A percentile compares a stretch with the other conserved stretches of the same genome.
Evolutionary conservation across 2,888 invertebrate genomes (phyloP).

Genomic region (Phalera bucephala): DNA sequence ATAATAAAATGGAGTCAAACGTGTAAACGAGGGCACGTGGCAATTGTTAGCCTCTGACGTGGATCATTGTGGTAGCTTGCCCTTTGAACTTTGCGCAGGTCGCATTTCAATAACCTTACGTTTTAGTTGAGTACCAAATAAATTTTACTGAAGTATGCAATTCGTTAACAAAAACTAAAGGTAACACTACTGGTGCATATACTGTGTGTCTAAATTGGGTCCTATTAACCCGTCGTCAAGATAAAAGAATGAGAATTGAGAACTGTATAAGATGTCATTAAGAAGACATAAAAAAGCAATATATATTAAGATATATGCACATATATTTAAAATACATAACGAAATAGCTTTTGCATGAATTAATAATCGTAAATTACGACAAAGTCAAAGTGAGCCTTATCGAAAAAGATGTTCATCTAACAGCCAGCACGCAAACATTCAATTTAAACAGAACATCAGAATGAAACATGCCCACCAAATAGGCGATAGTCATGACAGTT

Average conservation of each 20-base stretch:
- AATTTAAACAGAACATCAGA: constrained; percentile 19
- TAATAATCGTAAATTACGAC: neutral
- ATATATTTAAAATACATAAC: too few species aligned
- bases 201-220: too few species aligned
- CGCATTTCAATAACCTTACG: neutral
- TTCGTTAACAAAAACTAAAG: too few species aligned
- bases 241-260: too few species aligned
- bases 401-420: constrained; percentile 1
- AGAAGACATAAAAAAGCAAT: too few species aligned
- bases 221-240: too few species aligned
- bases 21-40: constrained; percentile 74
- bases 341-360: neutral
- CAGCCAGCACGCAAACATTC: constrained; percentile 11
- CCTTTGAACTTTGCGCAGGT: constrained; percentile 19
- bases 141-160: too few species aligned
- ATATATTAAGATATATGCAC: too few species aligned
- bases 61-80: constrained; percentile 27
- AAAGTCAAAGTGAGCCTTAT: neutral
- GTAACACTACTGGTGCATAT: too few species aligned
- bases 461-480: constrained; percentile 14
- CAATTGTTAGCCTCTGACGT: constrained; percentile 47
- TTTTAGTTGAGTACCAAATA: too few species aligned
- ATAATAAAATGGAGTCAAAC: constrained; percentile 76
- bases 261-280: too few species aligned
- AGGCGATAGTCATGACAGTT: constrained; percentile 46